Base-by-base conservation (phyloP, 2,113 vertebrate species). In the Pterophyllum scalare region DNA sequence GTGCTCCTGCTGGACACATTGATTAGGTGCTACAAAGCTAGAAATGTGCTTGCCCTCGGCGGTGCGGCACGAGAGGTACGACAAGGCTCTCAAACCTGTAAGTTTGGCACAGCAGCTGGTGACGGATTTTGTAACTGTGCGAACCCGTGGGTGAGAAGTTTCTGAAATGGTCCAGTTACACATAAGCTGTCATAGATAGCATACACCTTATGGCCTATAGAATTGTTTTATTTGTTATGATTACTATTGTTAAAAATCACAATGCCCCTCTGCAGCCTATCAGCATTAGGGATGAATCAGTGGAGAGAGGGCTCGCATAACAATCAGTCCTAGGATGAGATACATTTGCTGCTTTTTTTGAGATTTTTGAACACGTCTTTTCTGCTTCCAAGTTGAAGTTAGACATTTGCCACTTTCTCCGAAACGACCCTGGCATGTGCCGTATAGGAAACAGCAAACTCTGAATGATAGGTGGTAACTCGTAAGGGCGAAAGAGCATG, bases 1-100 rank as follows among this genome's bases (percentile, higher is more conserved):
- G 28, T 76, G 59, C 83, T 83, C 84, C 70, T 33, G 79, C 72
- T 83, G 13, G 38, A 38, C 83, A 35, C 76, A 86, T 88, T 64
- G 91, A 89, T 87, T 81, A 64, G 62, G 77, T 8, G 79, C 62
- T n/a, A 43, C 59, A 17, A 46, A 75, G 59, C 78, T 76, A 60
- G 72, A 81, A 76, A 78, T 43, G 54, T 59, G 64, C 70, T 17
- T 62, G 59, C 26, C 7, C 61, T 13, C 43, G 83, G 38, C 80
- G 22, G 8, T 56, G 72, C 31, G n/a, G 54, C 81, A 11, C 54
- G 72, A 82, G 57, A 31, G 60, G 76, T 61, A 62, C 80, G 67
- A 62, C 80, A 40, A 76, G n/a, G 52, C 46, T 79, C 28, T 62
- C 40, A 28, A 75, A 60, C 52, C 77, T 14, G 33, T 14, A 15